Base-by-base conservation (phyloP, 2,113 vertebrate genomes). In the Taurulus bubalis region DNA sequence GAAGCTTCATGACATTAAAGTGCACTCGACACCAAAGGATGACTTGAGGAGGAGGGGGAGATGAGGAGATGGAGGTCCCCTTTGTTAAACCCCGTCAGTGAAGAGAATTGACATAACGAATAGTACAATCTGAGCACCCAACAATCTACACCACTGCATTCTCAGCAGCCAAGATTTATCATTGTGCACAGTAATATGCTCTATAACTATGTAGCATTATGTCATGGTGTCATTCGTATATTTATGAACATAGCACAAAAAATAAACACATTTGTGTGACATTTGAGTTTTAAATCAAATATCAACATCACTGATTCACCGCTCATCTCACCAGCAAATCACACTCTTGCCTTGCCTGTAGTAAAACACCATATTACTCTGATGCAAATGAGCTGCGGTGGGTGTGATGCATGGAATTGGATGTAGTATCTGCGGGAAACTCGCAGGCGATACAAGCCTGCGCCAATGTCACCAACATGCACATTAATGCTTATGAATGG, bases 301-400 rank as follows among this genome's bases (percentile, higher is more conserved):
- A 87, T 80, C 79, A 68, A 49, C 73, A 69, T 75, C 69, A 51
- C 24, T 80, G 82, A 92, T 87, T 87, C 74, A 82, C 66, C 12
- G 49, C 82, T 85, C 64, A 79, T 82, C 80, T 66, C 18, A 0
- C 34, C 72, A 36, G 77, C 85, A 89, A 91, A 87, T 90, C 83
- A 83, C 83, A 8, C 71, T n/a, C 15, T 24, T 15, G 53, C 47
- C 49, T 90, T 36, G 77, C 81, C 83, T 22, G 69, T 45, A 58
- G 82, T 79, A 64, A 84, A 78, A 77, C 30, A 55, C 32, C 65
- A 34, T 14, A 70, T 80, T 49, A 76, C 77, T 69, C 59, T 26
- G 66, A 90, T 91, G 86, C 83, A 91, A 89, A 91, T 89, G 66
- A 82, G 88, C 72, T 64, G 66, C 26, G 68, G 80, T 51, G 80